phyloP scores from a whole-genome alignment of 2,113 vertebrate species.

The Columbina picui region DNA sequence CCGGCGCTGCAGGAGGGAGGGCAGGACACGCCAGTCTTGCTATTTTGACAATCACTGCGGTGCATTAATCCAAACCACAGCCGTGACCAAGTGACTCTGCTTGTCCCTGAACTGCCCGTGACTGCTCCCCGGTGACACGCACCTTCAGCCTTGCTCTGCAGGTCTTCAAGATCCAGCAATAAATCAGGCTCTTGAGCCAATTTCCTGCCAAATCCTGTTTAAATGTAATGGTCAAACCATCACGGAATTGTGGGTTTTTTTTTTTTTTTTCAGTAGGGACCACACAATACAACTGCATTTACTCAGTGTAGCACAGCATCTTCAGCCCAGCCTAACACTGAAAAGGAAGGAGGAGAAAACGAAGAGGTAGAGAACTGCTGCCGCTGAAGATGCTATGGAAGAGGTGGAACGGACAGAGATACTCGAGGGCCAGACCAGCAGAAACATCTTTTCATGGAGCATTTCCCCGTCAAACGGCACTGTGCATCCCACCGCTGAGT shows the following conservation, averaged over 20 bases:
- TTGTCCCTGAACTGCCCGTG: not conserved
- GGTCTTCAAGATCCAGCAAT: not conserved
- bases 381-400: not conserved
- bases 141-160: not conserved
- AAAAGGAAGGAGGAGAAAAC: not conserved
- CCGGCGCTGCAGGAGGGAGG: not conserved
- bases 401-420: not conserved
- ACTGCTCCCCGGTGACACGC: not conserved
- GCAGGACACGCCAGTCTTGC: not conserved
- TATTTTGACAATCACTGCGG: not conserved
- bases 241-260: fast-evolving
- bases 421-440: not conserved
- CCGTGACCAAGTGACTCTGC: not conserved
- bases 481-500: not conserved
- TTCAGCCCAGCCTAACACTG: not conserved
- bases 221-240: not conserved
- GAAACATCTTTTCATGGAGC: not conserved
- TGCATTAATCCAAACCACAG: not conserved
- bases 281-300: not conserved
- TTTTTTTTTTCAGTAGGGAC: not conserved
- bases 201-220: not conserved
- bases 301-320: fast-evolving
- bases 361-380: not conserved
- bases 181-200: not conserved
- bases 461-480: fast-evolving